These are phyloP conservation scores for Mylabris sibirica DNA, from an alignment of 2,888 invertebrate genomes.

Conservation along the genomic window DNA sequence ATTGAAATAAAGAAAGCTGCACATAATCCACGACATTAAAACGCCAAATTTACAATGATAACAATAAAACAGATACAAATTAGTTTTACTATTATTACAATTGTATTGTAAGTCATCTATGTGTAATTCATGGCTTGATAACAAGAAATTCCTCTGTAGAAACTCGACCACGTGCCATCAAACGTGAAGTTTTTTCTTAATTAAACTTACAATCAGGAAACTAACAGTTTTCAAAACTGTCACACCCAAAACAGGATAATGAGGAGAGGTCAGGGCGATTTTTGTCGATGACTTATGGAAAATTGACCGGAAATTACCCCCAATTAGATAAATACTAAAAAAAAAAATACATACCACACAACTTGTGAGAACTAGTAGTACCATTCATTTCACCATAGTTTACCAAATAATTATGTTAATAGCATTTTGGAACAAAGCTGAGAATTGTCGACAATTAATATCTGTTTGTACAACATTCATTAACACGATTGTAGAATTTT, in stretches of 20 bases:
- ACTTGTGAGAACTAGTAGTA: background rate
- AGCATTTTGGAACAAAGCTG: background rate
- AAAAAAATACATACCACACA: background rate
- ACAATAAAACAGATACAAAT: background rate
- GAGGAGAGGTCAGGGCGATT: background rate
- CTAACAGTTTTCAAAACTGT: conserved; percentile 9
- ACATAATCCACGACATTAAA: background rate
- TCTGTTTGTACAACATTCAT: background rate
- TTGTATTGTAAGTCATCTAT: background rate
- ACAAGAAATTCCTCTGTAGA: background rate
- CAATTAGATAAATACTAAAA: background rate
- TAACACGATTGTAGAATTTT: background rate
- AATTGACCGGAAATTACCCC: background rate
- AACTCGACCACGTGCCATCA: conserved; percentile 6
- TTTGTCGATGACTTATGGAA: background rate
- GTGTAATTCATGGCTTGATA: background rate
- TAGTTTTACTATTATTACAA: conserved; percentile 1
- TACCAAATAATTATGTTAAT: background rate
- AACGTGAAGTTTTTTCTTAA: conserved; percentile 6
- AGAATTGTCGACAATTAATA: background rate
- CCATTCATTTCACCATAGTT: background rate
- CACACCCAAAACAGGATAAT: background rate
- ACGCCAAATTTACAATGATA: background rate
- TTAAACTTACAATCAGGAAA: background rate
- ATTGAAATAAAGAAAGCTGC: conserved; percentile 8